Evolutionary conservation across 2,888 invertebrate genomes (phyloP).

Genomic region (Drosophila macrospina): DNA sequence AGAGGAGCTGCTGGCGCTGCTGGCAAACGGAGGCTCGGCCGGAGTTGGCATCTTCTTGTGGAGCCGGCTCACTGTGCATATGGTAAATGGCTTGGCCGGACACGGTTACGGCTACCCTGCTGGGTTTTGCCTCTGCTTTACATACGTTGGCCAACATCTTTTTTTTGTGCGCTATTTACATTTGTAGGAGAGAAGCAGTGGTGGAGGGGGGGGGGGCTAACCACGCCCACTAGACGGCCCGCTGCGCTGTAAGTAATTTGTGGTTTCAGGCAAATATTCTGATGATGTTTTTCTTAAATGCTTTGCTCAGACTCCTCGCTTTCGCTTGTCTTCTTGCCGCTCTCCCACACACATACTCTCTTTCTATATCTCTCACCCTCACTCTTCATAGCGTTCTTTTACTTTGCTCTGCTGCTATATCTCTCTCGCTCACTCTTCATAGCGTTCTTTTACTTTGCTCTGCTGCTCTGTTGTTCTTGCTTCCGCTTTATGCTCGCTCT

Average conservation of each 20-base stretch:
- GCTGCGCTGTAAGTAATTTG: constrained; percentile 80
- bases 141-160: constrained; percentile 55
- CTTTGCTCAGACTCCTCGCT: constrained; percentile 59
- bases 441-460: background rate
- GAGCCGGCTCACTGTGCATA: constrained; percentile 32
- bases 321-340: constrained; percentile 10
- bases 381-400: background rate
- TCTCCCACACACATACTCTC: background rate
- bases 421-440: constrained; percentile 39
- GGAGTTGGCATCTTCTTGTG: constrained; percentile 4
- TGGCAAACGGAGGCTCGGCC: background rate
- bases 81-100: constrained; percentile 59
- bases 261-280: constrained; percentile 80
- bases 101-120: constrained; percentile 59
- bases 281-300: constrained; percentile 81
- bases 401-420: constrained; percentile 21
- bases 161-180: too few species aligned
- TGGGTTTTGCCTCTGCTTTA: constrained; percentile 60
- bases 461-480: constrained; percentile 30
- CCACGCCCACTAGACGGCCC: constrained; percentile 72
- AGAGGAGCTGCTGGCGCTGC: constrained; percentile 25
- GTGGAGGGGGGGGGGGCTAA: too few species aligned
- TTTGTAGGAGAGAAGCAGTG: too few species aligned
- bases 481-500: constrained; percentile 35
- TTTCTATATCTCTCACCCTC: background rate